Evolutionary conservation across 2,113 vertebrate genomes (phyloP), one percentile per base, ranked within the genome.

Genomic region (Petromus typicus): DNA sequence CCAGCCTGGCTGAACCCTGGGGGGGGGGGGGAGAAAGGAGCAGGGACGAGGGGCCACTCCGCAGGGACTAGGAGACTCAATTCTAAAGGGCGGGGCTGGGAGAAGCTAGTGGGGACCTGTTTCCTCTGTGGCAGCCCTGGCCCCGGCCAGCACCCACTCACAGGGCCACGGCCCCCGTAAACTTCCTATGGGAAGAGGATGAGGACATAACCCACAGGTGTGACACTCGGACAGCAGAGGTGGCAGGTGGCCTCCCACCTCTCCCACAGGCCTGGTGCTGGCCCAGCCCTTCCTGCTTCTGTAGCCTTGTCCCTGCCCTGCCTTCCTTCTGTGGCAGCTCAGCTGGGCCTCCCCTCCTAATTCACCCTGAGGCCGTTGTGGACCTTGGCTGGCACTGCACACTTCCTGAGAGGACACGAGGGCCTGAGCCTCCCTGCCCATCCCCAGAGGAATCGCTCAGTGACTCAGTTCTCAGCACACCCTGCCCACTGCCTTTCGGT

Each of bases 381-480:
- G 45, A 18, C 57, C 6, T 10, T 0, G 4, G 32, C 32, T 9
- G 20, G 76, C 3, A 73, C 56, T 25, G 1, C 67, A 37, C 22
- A 23, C 12, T 27, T 40, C 59, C 54, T 4, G 17, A 37, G 43
- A 61, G 11, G 27, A 59, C 63, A 4, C 0, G 2, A 32, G n/a
- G 0, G 0, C 32, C 51, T 1, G 16, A 20, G n/a, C 22, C 57
- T 34, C 0, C 17, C 7, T 7, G 12, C n/a, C 34, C 57, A 1
- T 45, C 30, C 59, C 13, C 5, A n/a, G 22, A 3, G 13, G 16
- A 51, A 61, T 11, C 0, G 25, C 7, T 18, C 0, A 43, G 3
- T 13, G 22, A 2, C n/a, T 64, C 6, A 1, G 20, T 9, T 17
- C 63, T 54, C 69, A 2, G 57, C 30, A 91, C 34, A 3, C 57